Conservation (phyloP, 2,113 vertebrate species). For the Mugil cephalus region DNA sequence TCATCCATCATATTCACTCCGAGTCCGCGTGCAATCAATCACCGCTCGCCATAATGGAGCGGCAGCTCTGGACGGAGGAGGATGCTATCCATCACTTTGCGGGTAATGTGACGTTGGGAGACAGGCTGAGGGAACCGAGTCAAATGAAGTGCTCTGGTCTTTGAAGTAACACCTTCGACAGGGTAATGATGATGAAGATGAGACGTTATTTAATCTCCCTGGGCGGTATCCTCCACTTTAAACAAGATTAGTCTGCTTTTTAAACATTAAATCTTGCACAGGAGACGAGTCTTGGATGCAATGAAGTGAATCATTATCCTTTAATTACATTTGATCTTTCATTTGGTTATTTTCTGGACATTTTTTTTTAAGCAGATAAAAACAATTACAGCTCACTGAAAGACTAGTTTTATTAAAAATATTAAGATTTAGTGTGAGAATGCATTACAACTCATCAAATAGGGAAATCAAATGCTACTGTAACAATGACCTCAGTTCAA, state of each 20-base stretch:
- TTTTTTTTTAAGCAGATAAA: too few species aligned
- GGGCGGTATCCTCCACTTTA: conserved; percentile 1
- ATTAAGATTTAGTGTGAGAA: background rate
- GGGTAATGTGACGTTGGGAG: conserved; percentile 69
- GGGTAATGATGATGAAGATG: conserved; percentile 60
- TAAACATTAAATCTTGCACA: background rate
- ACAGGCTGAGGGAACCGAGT: conserved; percentile 28
- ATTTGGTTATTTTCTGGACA: background rate
- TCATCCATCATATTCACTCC: conserved; percentile 72
- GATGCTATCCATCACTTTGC: conserved; percentile 64
- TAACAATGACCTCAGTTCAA: conserved; percentile 18
- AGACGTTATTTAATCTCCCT: conserved; percentile 40
- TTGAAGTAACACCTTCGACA: conserved; percentile 62
- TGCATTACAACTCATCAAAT: background rate
- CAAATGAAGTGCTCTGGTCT: conserved; percentile 64
- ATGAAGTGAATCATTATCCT: background rate
- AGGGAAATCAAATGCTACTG: too few species aligned
- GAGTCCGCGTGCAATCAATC: conserved; percentile 58
- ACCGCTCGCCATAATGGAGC: conserved; percentile 50
- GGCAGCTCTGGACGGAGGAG: conserved; percentile 40
- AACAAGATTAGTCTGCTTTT: conserved; percentile 14
- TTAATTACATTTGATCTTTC: background rate
- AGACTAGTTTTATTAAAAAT: background rate
- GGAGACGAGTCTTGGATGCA: conserved; percentile 8
- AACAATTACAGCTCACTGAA: too few species aligned